A percentile compares a stretch with the other conserved stretches of the same genome.
phyloP scores from a whole-genome alignment of 2,888 invertebrate species.

The Himalopsyche tibetana region DNA sequence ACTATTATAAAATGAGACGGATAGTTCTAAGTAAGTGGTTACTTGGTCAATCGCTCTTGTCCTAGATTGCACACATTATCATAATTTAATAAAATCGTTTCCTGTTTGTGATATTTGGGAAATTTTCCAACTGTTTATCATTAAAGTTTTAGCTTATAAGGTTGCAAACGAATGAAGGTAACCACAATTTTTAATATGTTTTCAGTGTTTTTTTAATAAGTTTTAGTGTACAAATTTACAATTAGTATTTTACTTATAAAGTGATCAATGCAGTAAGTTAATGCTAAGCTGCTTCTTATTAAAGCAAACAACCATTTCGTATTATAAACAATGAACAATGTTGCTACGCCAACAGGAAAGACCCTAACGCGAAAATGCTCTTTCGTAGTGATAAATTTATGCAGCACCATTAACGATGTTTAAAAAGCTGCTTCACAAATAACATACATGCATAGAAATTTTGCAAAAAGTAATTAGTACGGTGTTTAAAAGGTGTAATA shows the following conservation, averaged over 20 bases:
- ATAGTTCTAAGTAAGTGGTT: too few species aligned
- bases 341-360: conserved; percentile 11
- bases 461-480: background rate
- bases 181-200: too few species aligned
- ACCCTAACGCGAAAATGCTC: conserved; percentile 22
- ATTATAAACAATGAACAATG: background rate
- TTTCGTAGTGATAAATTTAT: background rate
- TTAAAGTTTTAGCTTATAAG: too few species aligned
- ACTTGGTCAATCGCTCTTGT: too few species aligned
- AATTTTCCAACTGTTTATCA: too few species aligned
- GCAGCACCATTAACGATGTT: conserved; percentile 40
- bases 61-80: too few species aligned
- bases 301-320: background rate
- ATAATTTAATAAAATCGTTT: too few species aligned
- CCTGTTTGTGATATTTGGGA: too few species aligned
- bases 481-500: background rate
- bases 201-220: too few species aligned
- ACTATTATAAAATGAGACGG: too few species aligned
- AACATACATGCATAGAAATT: background rate
- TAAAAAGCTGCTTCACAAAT: conserved; percentile 11
- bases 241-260: background rate
- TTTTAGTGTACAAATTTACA: too few species aligned
- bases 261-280: background rate
- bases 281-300: background rate
- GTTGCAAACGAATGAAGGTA: too few species aligned